These are phyloP conservation scores for Orgyia antiqua DNA, from an alignment of 2,888 invertebrate genomes.

Conservation along the genomic window DNA sequence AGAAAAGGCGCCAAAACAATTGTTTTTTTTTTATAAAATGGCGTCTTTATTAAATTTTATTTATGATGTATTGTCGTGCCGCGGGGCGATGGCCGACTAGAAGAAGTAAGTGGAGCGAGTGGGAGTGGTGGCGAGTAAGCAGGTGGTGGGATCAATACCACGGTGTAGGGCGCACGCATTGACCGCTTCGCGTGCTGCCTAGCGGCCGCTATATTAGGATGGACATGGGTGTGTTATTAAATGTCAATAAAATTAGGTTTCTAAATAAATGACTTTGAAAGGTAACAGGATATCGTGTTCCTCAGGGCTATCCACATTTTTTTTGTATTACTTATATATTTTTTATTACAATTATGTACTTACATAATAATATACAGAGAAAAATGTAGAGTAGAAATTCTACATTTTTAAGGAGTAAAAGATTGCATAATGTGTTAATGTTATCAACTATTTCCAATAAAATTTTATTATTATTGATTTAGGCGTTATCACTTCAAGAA, in stretches of 20 bases:
- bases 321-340: too few relatives aligned
- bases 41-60: conserved; percentile 28
- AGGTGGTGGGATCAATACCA: conserved; percentile 73
- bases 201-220: conserved; percentile 54
- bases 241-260: conserved; percentile 26
- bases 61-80: conserved; percentile 50
- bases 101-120: conserved; percentile 51
- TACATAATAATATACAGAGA: too few relatives aligned
- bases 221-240: conserved; percentile 39
- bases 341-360: too few relatives aligned
- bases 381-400: too few relatives aligned
- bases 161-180: conserved; percentile 72
- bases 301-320: too few relatives aligned
- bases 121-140: conserved; percentile 65
- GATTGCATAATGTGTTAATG: too few relatives aligned
- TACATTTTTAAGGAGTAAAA: too few relatives aligned
- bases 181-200: conserved; percentile 52
- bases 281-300: too few relatives aligned
- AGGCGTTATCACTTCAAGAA: too few relatives aligned
- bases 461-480: too few relatives aligned
- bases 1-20: conserved; percentile 26
- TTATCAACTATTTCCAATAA: too few relatives aligned
- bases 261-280: conserved; percentile 2
- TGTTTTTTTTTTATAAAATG: conserved; percentile 29
- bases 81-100: conserved; percentile 72